A percentile compares a stretch with the other conserved stretches of the same genome.
Evolutionary conservation across 1,140 invertebrate genomes (phyloP).

Genomic region (Aporrectodea caliginosa): DNA sequence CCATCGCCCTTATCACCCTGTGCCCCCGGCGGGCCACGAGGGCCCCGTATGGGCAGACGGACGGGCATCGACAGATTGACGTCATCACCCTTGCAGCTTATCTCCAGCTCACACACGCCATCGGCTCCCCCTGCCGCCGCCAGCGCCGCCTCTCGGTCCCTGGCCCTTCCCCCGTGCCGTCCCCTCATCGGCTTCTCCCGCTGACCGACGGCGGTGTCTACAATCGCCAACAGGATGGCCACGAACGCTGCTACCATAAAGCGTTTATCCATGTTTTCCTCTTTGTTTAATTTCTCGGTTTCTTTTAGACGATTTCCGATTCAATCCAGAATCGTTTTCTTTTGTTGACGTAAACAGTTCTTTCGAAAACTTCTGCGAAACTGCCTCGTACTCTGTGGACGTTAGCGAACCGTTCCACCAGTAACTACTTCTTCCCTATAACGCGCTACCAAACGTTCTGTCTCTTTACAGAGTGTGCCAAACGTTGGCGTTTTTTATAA

Average conservation of each 20-base stretch:
- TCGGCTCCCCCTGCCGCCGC: neutral
- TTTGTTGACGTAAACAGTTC: too few species aligned
- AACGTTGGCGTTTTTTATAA: too few species aligned
- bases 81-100: conserved; percentile 37
- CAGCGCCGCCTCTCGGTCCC: neutral
- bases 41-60: conserved; percentile 44
- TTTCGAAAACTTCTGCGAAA: too few species aligned
- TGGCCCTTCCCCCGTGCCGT: neutral
- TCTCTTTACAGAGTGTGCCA: too few species aligned
- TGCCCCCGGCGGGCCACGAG: conserved; percentile 42
- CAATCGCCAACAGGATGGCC: neutral
- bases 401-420: too few species aligned
- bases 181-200: neutral
- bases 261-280: neutral
- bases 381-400: too few species aligned
- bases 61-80: conserved; percentile 36
- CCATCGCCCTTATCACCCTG: conserved; percentile 40
- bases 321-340: too few species aligned
- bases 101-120: conserved; percentile 41
- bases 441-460: too few species aligned
- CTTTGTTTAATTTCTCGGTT: too few species aligned
- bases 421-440: too few species aligned
- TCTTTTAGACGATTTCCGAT: too few species aligned
- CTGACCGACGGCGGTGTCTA: neutral
- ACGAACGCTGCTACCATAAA: neutral